Evolutionary conservation across 1,140 invertebrate genomes (phyloP), one percentile per base, ranked within the genome.

Genomic region (Notospermus geniculatus): DNA sequence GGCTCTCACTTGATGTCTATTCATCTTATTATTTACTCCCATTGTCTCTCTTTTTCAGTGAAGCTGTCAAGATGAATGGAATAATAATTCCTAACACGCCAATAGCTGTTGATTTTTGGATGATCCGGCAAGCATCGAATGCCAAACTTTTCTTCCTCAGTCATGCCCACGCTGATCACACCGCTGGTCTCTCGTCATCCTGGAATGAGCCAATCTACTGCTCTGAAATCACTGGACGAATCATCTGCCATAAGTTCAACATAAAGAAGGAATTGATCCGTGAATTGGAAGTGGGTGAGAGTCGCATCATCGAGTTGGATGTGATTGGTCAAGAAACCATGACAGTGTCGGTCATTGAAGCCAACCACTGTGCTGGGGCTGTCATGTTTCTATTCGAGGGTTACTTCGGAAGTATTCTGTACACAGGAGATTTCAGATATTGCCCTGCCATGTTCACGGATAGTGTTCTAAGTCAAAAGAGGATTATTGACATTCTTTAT

Each of bases 361-460:
- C 83, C 17, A 80, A 83, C 57, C 83, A 84, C 62, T 83, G 82
- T 60, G 80, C 82, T 25, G 83, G 83, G 0, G 71, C 82, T 19
- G 77, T 82, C 5, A 83, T 84, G 80, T 83, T 82, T 66, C 66
- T 83, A 1, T 83, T 84, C 70, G 73, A 83, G 65, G 82, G 83
- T 19, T 76, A 78, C 60, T 83, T 83, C 74, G 82, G 82, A 2
- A 78, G 73, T 32, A 77, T 83, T 56, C 65, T 83, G 1, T 80
- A 83, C 61, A 82, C 79, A 53, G 82, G 79, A 11, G 80, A 83
- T 62, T 82, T 83, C 59, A 64, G 81, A 15, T 81, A 73, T 62
- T 65, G 64, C 45, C 59, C 69, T 15, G 58, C 63, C 15, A 63
- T 79, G 22, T 60, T 71, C 19, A 63, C 62, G 11, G 65, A 73